Conservation (phyloP, 2,113 vertebrate genomes). For the Pomatorhinus ruficollis region DNA sequence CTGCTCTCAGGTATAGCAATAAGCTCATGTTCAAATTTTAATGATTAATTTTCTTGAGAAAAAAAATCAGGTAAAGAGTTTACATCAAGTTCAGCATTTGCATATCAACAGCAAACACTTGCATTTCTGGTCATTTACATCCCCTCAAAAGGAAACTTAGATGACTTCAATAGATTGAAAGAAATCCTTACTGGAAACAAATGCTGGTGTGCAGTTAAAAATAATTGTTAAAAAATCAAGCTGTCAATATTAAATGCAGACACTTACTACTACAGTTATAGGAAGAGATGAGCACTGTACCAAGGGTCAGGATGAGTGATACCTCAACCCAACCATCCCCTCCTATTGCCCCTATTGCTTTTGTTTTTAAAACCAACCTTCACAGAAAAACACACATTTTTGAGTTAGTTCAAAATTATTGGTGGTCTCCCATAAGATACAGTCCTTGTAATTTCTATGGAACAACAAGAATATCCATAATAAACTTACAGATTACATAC, state of each 20-base stretch:
- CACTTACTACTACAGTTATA: not conserved
- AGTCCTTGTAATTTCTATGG: not conserved
- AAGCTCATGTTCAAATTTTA: not conserved
- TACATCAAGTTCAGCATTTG: not conserved
- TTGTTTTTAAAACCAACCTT: not conserved
- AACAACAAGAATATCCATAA: not conserved
- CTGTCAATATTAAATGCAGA: not conserved
- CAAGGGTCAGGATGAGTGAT: not conserved
- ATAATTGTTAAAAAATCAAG: not conserved
- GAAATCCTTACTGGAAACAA: not conserved
- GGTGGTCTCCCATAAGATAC: not conserved
- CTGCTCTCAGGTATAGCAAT: not conserved
- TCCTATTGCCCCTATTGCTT: not conserved
- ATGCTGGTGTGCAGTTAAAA: not conserved
- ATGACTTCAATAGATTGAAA: not conserved
- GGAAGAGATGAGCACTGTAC: not conserved
- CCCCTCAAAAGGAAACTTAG: not conserved
- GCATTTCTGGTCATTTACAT: not conserved
- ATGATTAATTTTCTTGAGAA: not conserved
- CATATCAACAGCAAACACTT: not conserved
- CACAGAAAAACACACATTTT: not conserved
- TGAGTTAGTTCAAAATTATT: not conserved
- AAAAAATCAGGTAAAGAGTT: not conserved
- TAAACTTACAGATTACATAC: not conserved
- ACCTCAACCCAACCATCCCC: not conserved